These are phyloP conservation scores for Leucania comma DNA, from an alignment of 2,888 invertebrate species.

Conservation along the genomic window DNA sequence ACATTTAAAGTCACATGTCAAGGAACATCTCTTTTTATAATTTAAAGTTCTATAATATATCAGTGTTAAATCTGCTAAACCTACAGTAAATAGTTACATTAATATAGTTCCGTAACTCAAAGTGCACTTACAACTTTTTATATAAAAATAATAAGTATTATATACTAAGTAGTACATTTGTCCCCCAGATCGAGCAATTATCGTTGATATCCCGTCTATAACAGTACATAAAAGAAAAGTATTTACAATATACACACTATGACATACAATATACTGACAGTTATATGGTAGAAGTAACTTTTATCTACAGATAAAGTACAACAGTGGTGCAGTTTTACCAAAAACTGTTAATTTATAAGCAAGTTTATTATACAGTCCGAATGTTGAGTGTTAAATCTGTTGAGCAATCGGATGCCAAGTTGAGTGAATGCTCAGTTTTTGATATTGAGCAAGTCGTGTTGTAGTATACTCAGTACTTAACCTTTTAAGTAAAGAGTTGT, in stretches of 20 bases:
- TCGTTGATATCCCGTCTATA: slow-evolving; percentile 84
- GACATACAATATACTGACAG: slow-evolving; percentile 87
- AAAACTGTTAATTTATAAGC: slow-evolving; percentile 60
- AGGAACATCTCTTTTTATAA: slow-evolving; percentile 50
- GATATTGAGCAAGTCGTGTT: slow-evolving; percentile 41
- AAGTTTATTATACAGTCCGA: slow-evolving; percentile 54
- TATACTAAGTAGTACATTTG: slow-evolving; percentile 81
- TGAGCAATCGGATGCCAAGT: slow-evolving; percentile 45
- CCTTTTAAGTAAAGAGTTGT: slow-evolving; percentile 55
- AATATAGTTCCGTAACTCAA: slow-evolving; percentile 88
- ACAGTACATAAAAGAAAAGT: slow-evolving; percentile 87
- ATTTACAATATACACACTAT: slow-evolving; percentile 89
- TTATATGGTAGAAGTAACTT: slow-evolving; percentile 87
- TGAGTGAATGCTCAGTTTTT: slow-evolving; percentile 36
- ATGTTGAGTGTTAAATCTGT: slow-evolving; percentile 53
- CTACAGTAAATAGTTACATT: slow-evolving; percentile 74
- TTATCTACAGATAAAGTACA: slow-evolving; percentile 86
- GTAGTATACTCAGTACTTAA: slow-evolving; percentile 62
- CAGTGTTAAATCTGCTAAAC: slow-evolving; percentile 73
- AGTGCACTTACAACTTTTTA: slow-evolving; percentile 89
- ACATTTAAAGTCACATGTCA: slow-evolving; percentile 60
- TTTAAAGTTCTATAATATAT: slow-evolving; percentile 56
- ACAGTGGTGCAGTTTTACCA: slow-evolving; percentile 77
- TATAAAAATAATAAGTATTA: slow-evolving; percentile 85
- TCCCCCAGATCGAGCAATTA: slow-evolving; percentile 81